phyloP scores from a whole-genome alignment of 2,888 invertebrate genomes.

The Notocelia uddmanniana region DNA sequence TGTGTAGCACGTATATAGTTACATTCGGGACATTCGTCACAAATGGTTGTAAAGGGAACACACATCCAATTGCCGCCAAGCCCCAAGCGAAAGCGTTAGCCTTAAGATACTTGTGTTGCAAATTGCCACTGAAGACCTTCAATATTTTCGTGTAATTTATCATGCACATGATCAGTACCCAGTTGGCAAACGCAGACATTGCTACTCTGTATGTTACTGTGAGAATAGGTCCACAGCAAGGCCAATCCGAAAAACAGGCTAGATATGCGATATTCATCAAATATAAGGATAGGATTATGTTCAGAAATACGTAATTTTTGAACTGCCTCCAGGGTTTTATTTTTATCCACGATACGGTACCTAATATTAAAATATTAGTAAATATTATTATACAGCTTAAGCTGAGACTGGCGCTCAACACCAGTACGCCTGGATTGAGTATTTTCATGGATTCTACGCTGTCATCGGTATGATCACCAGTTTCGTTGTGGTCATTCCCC shows the following conservation, averaged over 20 bases:
- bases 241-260: background rate
- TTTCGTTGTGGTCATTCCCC: background rate
- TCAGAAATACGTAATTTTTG: conserved; percentile 27
- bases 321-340: conserved; percentile 20
- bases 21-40: background rate
- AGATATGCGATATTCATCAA: conserved; percentile 4
- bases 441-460: background rate
- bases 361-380: background rate
- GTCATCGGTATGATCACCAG: background rate
- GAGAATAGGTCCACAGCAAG: background rate
- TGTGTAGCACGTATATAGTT: conserved; percentile 2
- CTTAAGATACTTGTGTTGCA: conserved; percentile 4
- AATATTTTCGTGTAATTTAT: conserved; percentile 19
- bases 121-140: conserved; percentile 8
- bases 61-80: background rate
- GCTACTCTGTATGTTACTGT: background rate
- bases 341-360: conserved; percentile 19
- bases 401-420: background rate
- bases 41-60: background rate
- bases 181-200: conserved; percentile 21
- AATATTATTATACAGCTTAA: conserved; percentile 7
- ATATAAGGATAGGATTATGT: background rate
- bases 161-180: conserved; percentile 24
- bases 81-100: conserved; percentile 27
- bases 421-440: background rate